Conservation (phyloP, 2,888 invertebrate genomes). For the Brachylomia viminalis region DNA sequence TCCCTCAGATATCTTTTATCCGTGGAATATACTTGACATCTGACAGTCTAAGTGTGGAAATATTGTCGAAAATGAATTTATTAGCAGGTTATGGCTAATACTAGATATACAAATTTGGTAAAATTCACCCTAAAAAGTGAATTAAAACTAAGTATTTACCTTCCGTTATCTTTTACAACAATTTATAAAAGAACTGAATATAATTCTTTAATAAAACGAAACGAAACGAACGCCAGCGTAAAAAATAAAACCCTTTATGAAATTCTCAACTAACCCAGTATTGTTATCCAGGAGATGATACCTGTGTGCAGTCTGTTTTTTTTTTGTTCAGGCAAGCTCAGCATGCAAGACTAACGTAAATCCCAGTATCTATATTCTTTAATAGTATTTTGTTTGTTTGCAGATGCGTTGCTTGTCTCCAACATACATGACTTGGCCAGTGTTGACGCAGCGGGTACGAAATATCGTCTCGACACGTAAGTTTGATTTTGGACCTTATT, state of each 20-base stretch:
- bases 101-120: not conserved
- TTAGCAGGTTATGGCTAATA: not conserved
- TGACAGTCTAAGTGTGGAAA: not conserved
- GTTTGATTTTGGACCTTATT: slow-evolving; percentile 71
- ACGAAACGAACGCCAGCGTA: not conserved
- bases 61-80: not conserved
- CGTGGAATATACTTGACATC: not conserved
- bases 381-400: slow-evolving; percentile 77
- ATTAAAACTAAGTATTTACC: too few species aligned
- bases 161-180: not conserved
- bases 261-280: not conserved
- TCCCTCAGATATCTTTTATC: not conserved
- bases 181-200: not conserved
- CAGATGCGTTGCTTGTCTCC: slow-evolving; percentile 82
- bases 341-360: slow-evolving; percentile 28
- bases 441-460: slow-evolving; percentile 70
- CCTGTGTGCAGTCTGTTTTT: slow-evolving; percentile 11
- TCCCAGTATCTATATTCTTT: slow-evolving; percentile 55
- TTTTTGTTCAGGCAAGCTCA: slow-evolving; percentile 25
- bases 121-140: too few species aligned
- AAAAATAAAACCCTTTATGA: slow-evolving; percentile 20
- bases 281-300: slow-evolving; percentile 14
- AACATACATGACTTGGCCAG: slow-evolving; percentile 75
- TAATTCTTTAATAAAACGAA: not conserved
- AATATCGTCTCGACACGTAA: slow-evolving; percentile 73